Percentiles rank a stretch among this genome's conserved stretches.
Conservation (phyloP, 2,113 vertebrate species). For the Orientallactaga bullata region DNA sequence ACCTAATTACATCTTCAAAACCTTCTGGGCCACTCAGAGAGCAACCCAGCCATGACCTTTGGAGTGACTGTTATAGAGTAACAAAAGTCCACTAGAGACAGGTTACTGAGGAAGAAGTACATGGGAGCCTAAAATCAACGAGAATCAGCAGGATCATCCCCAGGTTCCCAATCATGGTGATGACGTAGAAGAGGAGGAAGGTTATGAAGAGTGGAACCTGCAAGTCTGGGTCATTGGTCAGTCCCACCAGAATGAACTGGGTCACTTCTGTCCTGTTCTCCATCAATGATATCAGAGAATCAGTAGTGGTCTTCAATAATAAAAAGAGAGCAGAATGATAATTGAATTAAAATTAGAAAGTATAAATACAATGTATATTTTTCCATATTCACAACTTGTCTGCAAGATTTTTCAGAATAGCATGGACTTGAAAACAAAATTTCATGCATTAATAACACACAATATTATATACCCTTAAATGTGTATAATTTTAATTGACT, state of each 20-base stretch:
- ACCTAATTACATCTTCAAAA: too few relatives aligned
- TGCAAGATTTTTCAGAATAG: background rate
- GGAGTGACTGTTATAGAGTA: background rate
- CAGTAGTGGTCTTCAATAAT: background rate
- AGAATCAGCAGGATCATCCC: background rate
- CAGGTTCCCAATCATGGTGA: background rate
- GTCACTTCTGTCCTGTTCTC: constrained; percentile 15
- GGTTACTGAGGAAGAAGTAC: background rate
- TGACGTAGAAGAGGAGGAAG: constrained; percentile 36
- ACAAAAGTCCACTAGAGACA: background rate
- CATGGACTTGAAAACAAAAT: background rate
- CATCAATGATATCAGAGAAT: background rate
- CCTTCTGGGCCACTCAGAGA: background rate
- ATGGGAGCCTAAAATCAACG: background rate
- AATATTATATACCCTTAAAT: background rate
- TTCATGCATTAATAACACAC: background rate
- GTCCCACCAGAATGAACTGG: constrained; percentile 40
- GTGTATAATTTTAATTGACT: background rate
- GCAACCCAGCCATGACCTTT: background rate
- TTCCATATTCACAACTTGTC: background rate
- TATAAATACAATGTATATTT: background rate
- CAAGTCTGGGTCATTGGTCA: background rate
- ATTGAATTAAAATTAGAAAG: background rate
- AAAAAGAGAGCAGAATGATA: background rate
- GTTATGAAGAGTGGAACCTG: background rate